Percentiles rank a stretch among this genome's conserved stretches.
Conservation (phyloP, 2,797 vertebrate genomes). For the Ispidina picta region DNA sequence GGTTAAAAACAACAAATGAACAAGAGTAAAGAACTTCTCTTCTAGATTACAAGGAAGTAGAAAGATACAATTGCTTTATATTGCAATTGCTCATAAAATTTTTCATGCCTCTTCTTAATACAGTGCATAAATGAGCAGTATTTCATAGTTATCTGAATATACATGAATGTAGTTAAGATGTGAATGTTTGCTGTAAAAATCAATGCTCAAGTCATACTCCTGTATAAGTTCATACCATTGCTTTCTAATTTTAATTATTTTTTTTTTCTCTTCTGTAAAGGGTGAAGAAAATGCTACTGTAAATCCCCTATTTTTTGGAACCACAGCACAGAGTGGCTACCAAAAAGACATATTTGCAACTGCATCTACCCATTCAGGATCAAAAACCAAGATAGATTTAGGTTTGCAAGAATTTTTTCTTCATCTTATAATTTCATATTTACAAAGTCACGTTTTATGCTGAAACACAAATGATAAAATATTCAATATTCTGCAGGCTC, state of each 20-base stretch:
- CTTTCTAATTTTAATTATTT: conserved; percentile 14
- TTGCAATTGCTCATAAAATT: not conserved
- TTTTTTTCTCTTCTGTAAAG: conserved; percentile 36
- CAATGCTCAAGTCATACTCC: not conserved
- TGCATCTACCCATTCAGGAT: conserved; percentile 37
- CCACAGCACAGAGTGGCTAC: conserved; percentile 7
- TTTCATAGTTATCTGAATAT: conserved; percentile 14
- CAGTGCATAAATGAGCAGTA: not conserved
- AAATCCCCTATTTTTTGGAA: not conserved
- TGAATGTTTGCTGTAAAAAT: conserved; percentile 11
- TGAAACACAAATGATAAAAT: not conserved
- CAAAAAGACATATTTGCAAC: conserved; percentile 41
- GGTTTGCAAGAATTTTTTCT: conserved; percentile 61
- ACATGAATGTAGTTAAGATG: not conserved
- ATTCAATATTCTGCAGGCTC: not conserved
- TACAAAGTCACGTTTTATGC: not conserved
- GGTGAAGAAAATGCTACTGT: conserved; percentile 56
- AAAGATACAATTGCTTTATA: not conserved
- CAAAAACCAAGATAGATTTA: conserved; percentile 38
- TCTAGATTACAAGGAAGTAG: not conserved
- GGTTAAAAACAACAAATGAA: not conserved
- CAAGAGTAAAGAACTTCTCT: not conserved
- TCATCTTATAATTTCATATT: not conserved
- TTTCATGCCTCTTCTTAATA: not conserved
- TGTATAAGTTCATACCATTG: not conserved